Conservation (phyloP, 2,888 invertebrate genomes). For the Lasioglossum vierecki region DNA sequence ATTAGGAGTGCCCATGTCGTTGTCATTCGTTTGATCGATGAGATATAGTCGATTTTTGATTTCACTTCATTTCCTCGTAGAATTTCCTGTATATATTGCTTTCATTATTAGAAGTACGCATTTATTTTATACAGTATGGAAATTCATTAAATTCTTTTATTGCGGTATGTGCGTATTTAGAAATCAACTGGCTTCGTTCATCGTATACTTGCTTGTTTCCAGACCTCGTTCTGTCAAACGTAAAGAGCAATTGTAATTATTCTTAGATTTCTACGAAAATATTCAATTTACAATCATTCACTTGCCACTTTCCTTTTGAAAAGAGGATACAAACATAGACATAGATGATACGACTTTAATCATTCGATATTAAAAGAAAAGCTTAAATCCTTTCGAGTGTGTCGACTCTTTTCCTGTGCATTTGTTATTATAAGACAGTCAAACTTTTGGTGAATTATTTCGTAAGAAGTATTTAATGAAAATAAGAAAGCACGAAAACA, state of each 20-base stretch:
- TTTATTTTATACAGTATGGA: not conserved
- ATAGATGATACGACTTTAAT: not conserved
- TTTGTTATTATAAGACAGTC: not conserved
- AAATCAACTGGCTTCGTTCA: slow-evolving; percentile 33
- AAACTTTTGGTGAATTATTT: not conserved
- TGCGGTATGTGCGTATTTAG: not conserved
- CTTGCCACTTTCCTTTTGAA: not conserved
- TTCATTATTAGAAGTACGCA: not conserved
- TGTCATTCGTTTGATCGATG: slow-evolving; percentile 7
- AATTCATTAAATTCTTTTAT: slow-evolving; percentile 13
- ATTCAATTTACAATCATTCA: not conserved
- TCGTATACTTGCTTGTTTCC: slow-evolving; percentile 12
- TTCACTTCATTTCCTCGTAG: not conserved
- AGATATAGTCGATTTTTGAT: not conserved
- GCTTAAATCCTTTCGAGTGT: not conserved
- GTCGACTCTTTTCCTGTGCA: not conserved
- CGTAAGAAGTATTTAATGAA: not conserved
- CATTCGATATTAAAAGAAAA: not conserved
- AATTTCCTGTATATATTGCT: not conserved
- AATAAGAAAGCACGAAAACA: not conserved
- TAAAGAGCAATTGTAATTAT: not conserved
- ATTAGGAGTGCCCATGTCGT: not conserved
- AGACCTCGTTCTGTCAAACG: not conserved
- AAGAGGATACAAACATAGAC: not conserved
- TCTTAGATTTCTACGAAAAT: not conserved